These are phyloP conservation scores for Musca domestica DNA, from an alignment of 1,140 invertebrate genomes.

Conservation along the genomic window DNA sequence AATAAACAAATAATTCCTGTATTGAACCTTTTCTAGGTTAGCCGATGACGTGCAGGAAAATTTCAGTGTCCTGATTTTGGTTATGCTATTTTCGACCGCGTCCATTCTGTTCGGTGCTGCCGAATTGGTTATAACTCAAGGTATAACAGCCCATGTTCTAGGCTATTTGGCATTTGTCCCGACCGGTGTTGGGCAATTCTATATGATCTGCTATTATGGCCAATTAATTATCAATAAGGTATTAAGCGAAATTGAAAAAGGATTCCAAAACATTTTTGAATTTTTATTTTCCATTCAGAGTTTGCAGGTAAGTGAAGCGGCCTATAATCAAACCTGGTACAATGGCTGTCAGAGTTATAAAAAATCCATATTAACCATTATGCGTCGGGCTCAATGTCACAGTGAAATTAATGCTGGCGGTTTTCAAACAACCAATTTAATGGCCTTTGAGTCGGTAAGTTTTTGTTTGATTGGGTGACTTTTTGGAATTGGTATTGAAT, in stretches of 20 bases:
- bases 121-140: constrained; percentile 32
- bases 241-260: not conserved
- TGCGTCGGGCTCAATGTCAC: not conserved
- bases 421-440: not conserved
- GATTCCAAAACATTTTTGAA: not conserved
- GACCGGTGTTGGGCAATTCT: constrained; percentile 29
- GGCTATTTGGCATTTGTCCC: constrained; percentile 32
- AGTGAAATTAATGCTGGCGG: not conserved
- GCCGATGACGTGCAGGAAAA: not conserved
- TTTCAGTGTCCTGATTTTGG: constrained; percentile 30
- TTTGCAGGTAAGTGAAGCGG: not conserved
- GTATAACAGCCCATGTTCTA: constrained; percentile 31
- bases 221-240: not conserved
- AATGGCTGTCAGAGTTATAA: not conserved
- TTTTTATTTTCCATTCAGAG: not conserved
- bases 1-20: not conserved
- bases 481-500: not conserved
- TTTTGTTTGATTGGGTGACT: not conserved
- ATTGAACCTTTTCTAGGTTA: constrained; percentile 8
- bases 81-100: constrained; percentile 34
- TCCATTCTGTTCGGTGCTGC: constrained; percentile 32
- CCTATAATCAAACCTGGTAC: not conserved
- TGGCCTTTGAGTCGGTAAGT: not conserved
- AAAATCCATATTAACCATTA: not conserved
- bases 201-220: not conserved